Evolutionary conservation across 1,140 invertebrate species (phyloP).

Genomic region (Heliconius eleuchia): DNA sequence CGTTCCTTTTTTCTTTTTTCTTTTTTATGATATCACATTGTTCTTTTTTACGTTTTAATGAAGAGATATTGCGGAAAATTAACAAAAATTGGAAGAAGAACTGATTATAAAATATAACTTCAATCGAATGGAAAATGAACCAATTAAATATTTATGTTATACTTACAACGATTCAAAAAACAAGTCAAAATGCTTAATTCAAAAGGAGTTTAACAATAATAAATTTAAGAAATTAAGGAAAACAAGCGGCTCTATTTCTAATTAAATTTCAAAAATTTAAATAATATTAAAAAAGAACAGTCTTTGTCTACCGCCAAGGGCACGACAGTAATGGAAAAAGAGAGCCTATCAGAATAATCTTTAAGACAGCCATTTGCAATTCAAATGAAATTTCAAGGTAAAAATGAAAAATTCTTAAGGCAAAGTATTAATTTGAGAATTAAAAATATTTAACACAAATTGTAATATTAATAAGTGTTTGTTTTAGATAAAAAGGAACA

Average conservation of each 20-base stretch:
- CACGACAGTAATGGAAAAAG: not conserved
- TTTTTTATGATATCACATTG: too few relatives aligned
- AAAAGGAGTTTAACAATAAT: not conserved
- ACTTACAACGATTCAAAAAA: too few relatives aligned
- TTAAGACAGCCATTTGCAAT: constrained; percentile 6
- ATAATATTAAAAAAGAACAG: not conserved
- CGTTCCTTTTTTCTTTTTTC: too few relatives aligned
- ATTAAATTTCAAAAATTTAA: not conserved
- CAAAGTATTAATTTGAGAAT: constrained; percentile 1
- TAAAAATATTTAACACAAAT: not conserved
- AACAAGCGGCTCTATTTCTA: not conserved
- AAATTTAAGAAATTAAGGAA: not conserved
- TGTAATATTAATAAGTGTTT: not conserved
- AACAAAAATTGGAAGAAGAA: too few relatives aligned
- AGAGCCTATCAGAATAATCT: constrained; percentile 8
- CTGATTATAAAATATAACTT: too few relatives aligned
- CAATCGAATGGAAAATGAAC: not conserved
- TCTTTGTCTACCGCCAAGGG: constrained; percentile 4
- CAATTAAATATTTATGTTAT: not conserved
- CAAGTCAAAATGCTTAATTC: not conserved
- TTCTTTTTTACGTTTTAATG: too few relatives aligned
- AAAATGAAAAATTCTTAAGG: constrained; percentile 4
- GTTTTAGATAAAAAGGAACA: not conserved
- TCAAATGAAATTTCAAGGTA: constrained; percentile 8
- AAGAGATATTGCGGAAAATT: too few relatives aligned